A percentile compares a stretch with the other conserved stretches of the same genome.
phyloP scores from a whole-genome alignment of 2,888 invertebrate species.

The Lasioglossum lativentre region DNA sequence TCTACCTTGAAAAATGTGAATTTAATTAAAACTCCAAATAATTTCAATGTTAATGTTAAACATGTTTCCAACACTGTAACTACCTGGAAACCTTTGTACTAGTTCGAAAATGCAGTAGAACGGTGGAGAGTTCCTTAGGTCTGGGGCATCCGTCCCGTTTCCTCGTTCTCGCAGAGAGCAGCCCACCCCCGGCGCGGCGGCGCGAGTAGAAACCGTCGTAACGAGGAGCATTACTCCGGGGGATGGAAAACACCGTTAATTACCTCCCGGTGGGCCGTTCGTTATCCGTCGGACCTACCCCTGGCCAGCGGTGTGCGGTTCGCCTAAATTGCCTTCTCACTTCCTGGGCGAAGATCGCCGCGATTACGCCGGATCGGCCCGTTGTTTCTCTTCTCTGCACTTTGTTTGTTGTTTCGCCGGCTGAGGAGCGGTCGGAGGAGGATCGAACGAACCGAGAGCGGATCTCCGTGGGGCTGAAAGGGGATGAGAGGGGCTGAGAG shows the following conservation, averaged over 20 bases:
- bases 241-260: constrained; percentile 83
- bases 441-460: not conserved
- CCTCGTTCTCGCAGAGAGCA: not conserved
- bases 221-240: constrained; percentile 83
- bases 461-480: not conserved
- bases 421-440: not conserved
- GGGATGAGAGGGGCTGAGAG: not conserved
- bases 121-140: not conserved
- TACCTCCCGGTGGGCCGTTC: constrained; percentile 79
- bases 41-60: not conserved
- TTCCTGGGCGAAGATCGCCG: constrained; percentile 75
- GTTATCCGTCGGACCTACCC: constrained; percentile 79
- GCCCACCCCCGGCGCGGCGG: constrained; percentile 39
- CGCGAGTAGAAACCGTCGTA: constrained; percentile 77
- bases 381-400: constrained; percentile 60
- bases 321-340: constrained; percentile 82
- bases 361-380: constrained; percentile 67
- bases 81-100: not conserved
- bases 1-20: not conserved
- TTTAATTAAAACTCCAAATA: not conserved
- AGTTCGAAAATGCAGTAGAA: not conserved
- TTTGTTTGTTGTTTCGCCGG: constrained; percentile 77
- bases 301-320: constrained; percentile 73
- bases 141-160: not conserved
- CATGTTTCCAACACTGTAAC: not conserved